Base-by-base conservation (phyloP, 2,888 invertebrate species). In the Bombylius discolor region DNA sequence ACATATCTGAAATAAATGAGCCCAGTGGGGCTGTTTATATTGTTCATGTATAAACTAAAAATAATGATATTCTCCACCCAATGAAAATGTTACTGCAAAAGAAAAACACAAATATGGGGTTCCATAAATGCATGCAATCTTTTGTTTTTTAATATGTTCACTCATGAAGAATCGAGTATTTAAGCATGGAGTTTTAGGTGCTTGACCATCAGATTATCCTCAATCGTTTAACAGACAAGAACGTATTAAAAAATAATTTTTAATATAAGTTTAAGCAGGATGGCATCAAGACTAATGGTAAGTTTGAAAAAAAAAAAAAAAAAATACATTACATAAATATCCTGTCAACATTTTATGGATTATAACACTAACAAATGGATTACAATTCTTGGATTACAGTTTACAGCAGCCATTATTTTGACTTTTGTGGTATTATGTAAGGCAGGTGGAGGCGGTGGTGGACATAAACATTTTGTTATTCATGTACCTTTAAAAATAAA, bases 401-500 rank as follows among this genome's bases (percentile, higher is more conserved):
- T 63, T 46, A 55, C 49, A 46, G 58, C 74, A 73, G 44, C 73
- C 76, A 77, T 66, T 76, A 62, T 70, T 66, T 42, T 62, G 74
- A 52, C 68, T 73, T 56, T 79, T 71, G 65, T 71, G 70, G 66
- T 75, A 70, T 48, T 74, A 64, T 69, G 68, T 74, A 60, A 64
- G 66, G 60, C 69, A 64, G 64, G 68, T 49, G 66, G 78, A 31
- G 76, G 77, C 59, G 78, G 78, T 57, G 79, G 80, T 51, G 72
- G 74, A 44, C 82, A 84, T 70, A 83, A 84, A 65, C 85, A 84
- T 66, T 84, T 87, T 61, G 78, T 87, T 65, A 87, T 88, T 69
- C 87, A 88, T 73, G 86, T 88, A 52, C 88, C 88, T 2, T 78
- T 84, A 69, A 84, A 84, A 70, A 79, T 88, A 62, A 86, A 88